Base-by-base conservation (phyloP, 1,140 invertebrate species). In the Diabrotica virgifera region DNA sequence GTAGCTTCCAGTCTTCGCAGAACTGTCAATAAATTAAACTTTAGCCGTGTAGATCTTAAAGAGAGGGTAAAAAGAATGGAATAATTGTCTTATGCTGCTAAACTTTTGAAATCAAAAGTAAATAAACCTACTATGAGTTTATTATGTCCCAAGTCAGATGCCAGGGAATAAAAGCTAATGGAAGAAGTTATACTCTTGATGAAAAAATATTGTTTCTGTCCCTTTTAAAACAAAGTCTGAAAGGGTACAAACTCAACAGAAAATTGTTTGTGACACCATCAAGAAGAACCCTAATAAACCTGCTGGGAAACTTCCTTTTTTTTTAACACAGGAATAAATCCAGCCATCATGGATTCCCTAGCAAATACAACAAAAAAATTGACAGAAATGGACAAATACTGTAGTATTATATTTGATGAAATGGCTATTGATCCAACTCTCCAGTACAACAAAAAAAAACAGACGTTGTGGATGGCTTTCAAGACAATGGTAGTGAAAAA, bases 241-340 rank as follows among this genome's bases (percentile, higher is more conserved):
- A 63, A 58, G 64, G 56, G 9, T 71, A 67, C 51, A 53, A 55
- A 46, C 40, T 71, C 5, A 37, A 69, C 6, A 36, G 13, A 59
- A 71, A 69, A 51, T 63, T 67, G 12, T 71, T 71, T 52, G 50
- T 52, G 9, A 55, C 69, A 38, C 70, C 67, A 9, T 64, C 64
- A 13, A 59, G 53, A 38, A 38, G 10, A 60, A 71, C 63, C 10
- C 57, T 71, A 38, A 52, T 38, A 36, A 54, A 64, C 36, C 54
- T 71, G 14, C 53, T 71, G 10, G 66, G 60, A 8, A 54, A 58
- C 35, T 9, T 71, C 13, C 62, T 37, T 54, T 65, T 61, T 68
- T 11, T 74, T 72, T 52, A 67, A 69, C 50, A 62, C 70, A 57
- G 73, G 65, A 52, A 73, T 74, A 57, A 75, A 78, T 58, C 59